Conservation (phyloP, 1,140 invertebrate species). For the Oscheius sp. region DNA sequence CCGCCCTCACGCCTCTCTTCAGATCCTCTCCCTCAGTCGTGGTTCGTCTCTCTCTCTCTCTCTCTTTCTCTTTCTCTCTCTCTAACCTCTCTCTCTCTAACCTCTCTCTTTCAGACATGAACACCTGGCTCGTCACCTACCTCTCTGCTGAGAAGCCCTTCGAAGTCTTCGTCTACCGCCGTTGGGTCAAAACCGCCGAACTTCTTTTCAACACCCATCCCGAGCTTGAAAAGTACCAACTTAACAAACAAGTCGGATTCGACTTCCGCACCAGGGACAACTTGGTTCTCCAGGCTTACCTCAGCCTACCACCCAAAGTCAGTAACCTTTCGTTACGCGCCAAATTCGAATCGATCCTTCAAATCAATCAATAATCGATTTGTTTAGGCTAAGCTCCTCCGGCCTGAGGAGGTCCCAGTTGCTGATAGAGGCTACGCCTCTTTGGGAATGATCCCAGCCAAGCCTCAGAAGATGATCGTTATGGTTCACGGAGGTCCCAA, state of each 20-base stretch:
- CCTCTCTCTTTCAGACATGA: slow-evolving; percentile 45
- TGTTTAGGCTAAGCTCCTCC: slow-evolving; percentile 41
- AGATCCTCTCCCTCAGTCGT: slow-evolving; percentile 47
- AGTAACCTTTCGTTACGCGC: background rate
- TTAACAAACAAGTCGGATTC: slow-evolving; percentile 57
- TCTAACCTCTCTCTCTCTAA: background rate
- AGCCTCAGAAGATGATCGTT: slow-evolving; percentile 56
- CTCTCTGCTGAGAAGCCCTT: slow-evolving; percentile 57
- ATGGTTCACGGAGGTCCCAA: slow-evolving; percentile 61
- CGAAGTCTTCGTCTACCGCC: slow-evolving; percentile 42
- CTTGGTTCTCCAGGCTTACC: slow-evolving; percentile 53
- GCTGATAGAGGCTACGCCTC: slow-evolving; percentile 48
- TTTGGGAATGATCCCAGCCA: slow-evolving; percentile 48
- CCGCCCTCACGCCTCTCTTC: slow-evolving; percentile 46
- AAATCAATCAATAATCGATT: background rate
- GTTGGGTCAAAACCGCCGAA: slow-evolving; percentile 44
- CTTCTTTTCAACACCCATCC: slow-evolving; percentile 46
- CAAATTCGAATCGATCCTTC: slow-evolving; percentile 1
- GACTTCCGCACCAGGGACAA: slow-evolving; percentile 58
- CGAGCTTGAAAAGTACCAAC: slow-evolving; percentile 39
- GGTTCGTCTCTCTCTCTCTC: too few species aligned
- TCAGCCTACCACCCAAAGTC: slow-evolving; percentile 54
- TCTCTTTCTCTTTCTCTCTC: background rate
- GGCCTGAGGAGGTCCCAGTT: slow-evolving; percentile 44
- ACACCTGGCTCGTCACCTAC: slow-evolving; percentile 60